phyloP scores from a whole-genome alignment of 2,888 invertebrate genomes.

The Bimastos eiseni region DNA sequence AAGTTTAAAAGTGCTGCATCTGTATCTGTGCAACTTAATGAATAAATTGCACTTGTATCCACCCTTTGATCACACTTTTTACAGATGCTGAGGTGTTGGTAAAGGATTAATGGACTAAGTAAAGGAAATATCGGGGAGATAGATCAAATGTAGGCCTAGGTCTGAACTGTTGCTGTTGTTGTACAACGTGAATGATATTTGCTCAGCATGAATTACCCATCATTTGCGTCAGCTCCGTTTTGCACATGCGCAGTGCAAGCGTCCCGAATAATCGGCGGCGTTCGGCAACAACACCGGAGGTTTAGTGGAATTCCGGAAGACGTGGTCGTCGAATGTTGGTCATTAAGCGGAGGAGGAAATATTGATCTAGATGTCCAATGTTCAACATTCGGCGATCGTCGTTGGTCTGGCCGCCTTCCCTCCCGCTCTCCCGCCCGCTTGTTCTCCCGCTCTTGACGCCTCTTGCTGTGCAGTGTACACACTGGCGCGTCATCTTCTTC shows the following conservation, averaged over 20 bases:
- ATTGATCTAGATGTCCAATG: slow-evolving; percentile 8
- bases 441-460: no score
- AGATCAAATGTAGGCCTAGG: not conserved
- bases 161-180: not conserved
- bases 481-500: not conserved
- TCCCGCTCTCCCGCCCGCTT: no score
- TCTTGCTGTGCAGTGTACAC: not conserved
- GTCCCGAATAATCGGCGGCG: not conserved
- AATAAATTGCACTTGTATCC: not conserved
- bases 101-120: not conserved
- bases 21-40: not conserved
- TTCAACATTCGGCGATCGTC: not conserved
- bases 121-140: not conserved
- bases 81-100: not conserved
- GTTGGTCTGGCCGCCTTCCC: not conserved
- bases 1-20: no score
- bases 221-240: not conserved
- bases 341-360: not conserved
- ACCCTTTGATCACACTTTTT: not conserved
- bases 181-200: no score
- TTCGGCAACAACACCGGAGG: not conserved
- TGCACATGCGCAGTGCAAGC: not conserved
- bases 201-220: not conserved
- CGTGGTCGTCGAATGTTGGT: not conserved
- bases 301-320: not conserved